Conservation (phyloP, 1,140 invertebrate species). For the Trigoniulus corallinus region DNA sequence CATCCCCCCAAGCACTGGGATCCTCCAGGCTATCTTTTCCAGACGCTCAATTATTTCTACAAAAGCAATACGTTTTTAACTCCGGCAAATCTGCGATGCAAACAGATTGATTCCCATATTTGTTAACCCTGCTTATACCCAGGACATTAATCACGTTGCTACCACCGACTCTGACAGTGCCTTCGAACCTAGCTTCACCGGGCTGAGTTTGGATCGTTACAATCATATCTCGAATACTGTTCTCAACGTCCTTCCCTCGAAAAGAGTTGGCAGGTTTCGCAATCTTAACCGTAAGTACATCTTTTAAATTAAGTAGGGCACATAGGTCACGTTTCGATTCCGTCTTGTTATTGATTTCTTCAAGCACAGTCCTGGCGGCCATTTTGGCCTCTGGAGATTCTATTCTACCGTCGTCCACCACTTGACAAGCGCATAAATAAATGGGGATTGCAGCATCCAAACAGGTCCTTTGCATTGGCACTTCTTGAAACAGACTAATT, state of each 20-base stretch:
- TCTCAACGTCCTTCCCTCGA: neutral
- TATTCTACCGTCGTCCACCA: neutral
- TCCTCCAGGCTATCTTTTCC: too few relatives aligned
- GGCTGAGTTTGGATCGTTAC: constrained; percentile 10
- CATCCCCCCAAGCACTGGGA: too few relatives aligned
- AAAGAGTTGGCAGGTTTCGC: constrained; percentile 11
- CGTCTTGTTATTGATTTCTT: neutral
- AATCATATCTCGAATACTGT: constrained; percentile 3
- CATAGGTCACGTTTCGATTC: neutral
- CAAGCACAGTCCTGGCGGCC: neutral
- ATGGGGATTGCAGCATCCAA: constrained; percentile 21
- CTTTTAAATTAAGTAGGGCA: neutral
- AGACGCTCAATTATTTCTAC: constrained; percentile 10
- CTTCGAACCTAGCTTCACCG: constrained; percentile 14
- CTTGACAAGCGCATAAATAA: constrained; percentile 29
- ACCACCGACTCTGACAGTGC: constrained; percentile 11
- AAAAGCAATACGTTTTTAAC: constrained; percentile 16
- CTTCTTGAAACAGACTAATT: constrained; percentile 20
- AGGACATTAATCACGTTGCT: constrained; percentile 9
- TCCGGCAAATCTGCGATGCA: constrained; percentile 16
- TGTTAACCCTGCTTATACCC: constrained; percentile 12
- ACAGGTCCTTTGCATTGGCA: constrained; percentile 24
- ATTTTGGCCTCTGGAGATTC: neutral
- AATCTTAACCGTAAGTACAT: constrained; percentile 10
- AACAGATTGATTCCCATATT: constrained; percentile 13